Evolutionary conservation across 2,113 vertebrate species (phyloP).

Genomic region (Sialia sialis): DNA sequence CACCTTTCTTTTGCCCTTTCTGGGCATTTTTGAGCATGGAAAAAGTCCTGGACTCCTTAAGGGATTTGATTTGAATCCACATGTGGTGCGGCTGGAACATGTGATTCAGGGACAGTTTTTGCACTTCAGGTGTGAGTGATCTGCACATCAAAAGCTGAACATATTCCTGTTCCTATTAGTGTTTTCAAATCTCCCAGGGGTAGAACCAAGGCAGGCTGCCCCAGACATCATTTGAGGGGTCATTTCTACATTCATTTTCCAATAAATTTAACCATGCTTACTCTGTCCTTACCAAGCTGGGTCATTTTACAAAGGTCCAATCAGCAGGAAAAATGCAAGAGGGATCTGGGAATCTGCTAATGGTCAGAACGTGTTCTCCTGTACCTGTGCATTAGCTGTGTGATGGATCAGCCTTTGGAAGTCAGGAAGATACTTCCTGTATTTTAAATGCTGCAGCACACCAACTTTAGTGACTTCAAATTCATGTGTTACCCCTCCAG

Average conservation of each 20-base stretch:
- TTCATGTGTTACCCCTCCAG: conserved; percentile 68
- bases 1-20: neutral
- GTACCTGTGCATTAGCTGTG: neutral
- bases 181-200: neutral
- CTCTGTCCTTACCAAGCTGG: neutral
- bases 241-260: neutral
- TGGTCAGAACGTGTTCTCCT: neutral
- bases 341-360: neutral
- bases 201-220: neutral
- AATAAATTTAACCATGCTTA: neutral
- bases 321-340: neutral
- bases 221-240: neutral
- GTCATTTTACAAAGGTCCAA: neutral
- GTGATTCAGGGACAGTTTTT: neutral
- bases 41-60: neutral
- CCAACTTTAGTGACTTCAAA: neutral
- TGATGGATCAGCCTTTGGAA: neutral
- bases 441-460: neutral
- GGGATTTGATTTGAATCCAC: neutral
- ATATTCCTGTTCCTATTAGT: neutral
- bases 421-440: neutral
- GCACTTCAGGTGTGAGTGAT: neutral
- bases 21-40: neutral
- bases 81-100: fast-evolving
- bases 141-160: neutral